Base-by-base conservation (phyloP, 1,140 invertebrate species). In the Sinella curviseta region DNA sequence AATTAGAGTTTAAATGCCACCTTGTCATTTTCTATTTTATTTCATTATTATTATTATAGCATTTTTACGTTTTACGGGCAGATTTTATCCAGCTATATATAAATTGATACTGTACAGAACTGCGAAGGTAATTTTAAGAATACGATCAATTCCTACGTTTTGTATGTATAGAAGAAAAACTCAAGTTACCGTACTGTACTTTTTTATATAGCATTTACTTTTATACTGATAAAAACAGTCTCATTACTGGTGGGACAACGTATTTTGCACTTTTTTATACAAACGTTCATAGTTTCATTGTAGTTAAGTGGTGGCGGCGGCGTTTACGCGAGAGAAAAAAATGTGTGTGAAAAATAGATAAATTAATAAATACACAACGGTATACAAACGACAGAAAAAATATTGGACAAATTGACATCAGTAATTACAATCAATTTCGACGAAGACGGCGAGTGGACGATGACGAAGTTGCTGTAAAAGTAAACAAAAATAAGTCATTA, bases 1-100 rank as follows among this genome's bases (percentile, higher is more conserved):
- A 70, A 70, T 70, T 70, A 70, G 65, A 70, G 24, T 70, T 70
- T 70, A 70, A 70, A 70, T 70, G 65, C 65, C 65, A 70, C 65
- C 65, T 70, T 70, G 28, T 70, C 65, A 70, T 33, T 48, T 70
- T 70, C 28, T 70, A 70, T 70, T 14, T 8, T 24, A 31, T 70
- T 30, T 31, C 26, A 8, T 4, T 70, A 31, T 31, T 70, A 33
- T 30, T 70, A 70, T 12, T 48, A 48, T 48, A 48, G 39, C 31
- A 70, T 60, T 4, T 31, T 31, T 33, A 70, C 12, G 65, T 70
- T 31, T 31, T 33, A 24, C 12, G 8, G 24, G 31, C 65, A 70
- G n/a, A n/a, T n/a, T n/a, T n/a, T n/a, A n/a, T n/a, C n/a, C n/a
- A n/a, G n/a, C n/a, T n/a, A n/a, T n/a, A n/a, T n/a, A n/a, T n/a